Conservation (phyloP, 2,797 vertebrate species). For the Ibycter americanus region DNA sequence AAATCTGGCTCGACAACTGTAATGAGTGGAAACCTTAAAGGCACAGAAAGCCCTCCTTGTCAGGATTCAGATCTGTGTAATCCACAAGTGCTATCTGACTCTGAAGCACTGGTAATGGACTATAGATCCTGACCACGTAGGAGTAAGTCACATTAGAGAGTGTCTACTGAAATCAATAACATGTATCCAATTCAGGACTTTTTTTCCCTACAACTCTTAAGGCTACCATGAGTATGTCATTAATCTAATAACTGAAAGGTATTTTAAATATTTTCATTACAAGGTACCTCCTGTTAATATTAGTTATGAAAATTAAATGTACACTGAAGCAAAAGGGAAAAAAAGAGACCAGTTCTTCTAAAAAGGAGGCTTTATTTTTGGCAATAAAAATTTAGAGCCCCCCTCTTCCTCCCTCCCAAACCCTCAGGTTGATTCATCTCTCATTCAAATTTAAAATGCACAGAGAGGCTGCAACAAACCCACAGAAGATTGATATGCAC, state of each 20-base stretch:
- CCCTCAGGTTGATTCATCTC: conserved; percentile 60
- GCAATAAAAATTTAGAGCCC: conserved; percentile 40
- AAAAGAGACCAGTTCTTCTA: background rate
- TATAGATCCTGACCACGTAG: conserved; percentile 9
- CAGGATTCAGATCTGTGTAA: background rate
- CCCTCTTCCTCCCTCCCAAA: background rate
- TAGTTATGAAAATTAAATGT: background rate
- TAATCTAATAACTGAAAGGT: background rate
- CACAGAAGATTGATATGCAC: conserved; percentile 40
- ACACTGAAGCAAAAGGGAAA: background rate
- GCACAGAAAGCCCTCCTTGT: background rate
- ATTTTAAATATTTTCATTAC: background rate
- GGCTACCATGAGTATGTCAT: background rate
- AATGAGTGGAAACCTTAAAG: background rate
- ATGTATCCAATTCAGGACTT: background rate
- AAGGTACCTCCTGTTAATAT: background rate
- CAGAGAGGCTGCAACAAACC: conserved; percentile 53
- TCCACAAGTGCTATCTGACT: conserved; percentile 20
- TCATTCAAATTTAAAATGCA: conserved; percentile 66
- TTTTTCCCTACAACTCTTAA: background rate
- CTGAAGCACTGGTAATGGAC: background rate
- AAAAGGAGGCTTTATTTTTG: conserved; percentile 26
- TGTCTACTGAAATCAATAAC: background rate
- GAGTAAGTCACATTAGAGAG: background rate
- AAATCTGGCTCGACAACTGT: background rate